Base-by-base conservation (phyloP, 1,140 invertebrate species). In the Hermatobates lingyangjiaoensis region DNA sequence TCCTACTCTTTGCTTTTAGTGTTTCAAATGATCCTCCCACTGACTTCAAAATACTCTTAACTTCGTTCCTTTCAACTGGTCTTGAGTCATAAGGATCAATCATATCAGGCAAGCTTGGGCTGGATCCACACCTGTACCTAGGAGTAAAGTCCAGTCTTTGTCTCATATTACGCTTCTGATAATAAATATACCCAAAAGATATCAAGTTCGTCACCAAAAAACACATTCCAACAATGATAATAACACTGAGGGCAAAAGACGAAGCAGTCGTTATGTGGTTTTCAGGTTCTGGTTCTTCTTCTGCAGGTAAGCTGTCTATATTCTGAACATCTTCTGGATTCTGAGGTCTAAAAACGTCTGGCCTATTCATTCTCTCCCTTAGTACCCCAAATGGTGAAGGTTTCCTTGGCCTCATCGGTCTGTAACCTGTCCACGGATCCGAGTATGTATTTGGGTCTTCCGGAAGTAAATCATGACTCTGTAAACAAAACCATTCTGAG, bases 151-250 rank as follows among this genome's bases (percentile, higher is more conserved):
- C 28, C 15, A 55, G 67, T 49, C 73, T 70, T 53, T 74, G 67
- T 27, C 69, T 68, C 38, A 74, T 59, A 62, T 73, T 74, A 54
- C 76, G 72, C 56, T 78, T 75, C 62, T 82, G 83, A 54, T 80
- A 80, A 61, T 83, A 87, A n/a, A 90, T 69, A 38, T 77, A 75
- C 3, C 75, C 69, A 58, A 85, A 85, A 7, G 81, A 74, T 27
- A 78, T 74, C 1, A 90, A 63, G 64, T 93, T 94, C 14, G 90
- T 67, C n/a, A 86, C 66, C 1, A 94, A 67, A 60, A 94, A 84
- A 23, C 81, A 66, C 30, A 84, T 71, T 18, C 80, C 83, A 23
- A 91, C 73, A 0, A 80, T 77, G 14, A 90, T 78, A 40, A 87
- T 74, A 42, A 90, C 69, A 47, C 75, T 77, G 42, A 84, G 66